These are phyloP conservation scores for Melanostoma mellinum DNA, from an alignment of 2,888 invertebrate species.

Conservation along the genomic window DNA sequence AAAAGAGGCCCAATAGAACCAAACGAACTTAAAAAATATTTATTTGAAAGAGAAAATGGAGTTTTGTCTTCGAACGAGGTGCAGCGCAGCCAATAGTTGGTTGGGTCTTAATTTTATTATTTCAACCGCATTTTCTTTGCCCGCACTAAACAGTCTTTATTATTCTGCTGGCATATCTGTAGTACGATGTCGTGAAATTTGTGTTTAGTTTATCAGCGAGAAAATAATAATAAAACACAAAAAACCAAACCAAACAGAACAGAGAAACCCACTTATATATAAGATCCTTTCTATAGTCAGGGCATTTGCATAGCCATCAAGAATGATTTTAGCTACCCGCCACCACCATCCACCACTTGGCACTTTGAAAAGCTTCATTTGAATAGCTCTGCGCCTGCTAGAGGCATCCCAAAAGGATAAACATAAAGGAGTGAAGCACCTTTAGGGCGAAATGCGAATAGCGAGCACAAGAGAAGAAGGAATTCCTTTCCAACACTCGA, in stretches of 20 bases:
- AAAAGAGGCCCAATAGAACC: not conserved
- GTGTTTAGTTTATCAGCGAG: constrained; percentile 20
- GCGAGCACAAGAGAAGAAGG: constrained; percentile 20
- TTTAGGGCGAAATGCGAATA: constrained; percentile 29
- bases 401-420: constrained; percentile 31
- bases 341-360: constrained; percentile 23
- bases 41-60: constrained; percentile 54
- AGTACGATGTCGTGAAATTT: constrained; percentile 39
- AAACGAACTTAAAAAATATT: constrained; percentile 2
- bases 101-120: constrained; percentile 59
- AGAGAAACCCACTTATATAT: constrained; percentile 26
- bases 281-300: constrained; percentile 11
- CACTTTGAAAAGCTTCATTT: constrained; percentile 60
- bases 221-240: not conserved
- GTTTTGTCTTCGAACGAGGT: constrained; percentile 46
- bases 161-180: constrained; percentile 57
- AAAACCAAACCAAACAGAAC: constrained; percentile 9
- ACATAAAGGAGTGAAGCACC: constrained; percentile 26
- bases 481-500: constrained; percentile 49
- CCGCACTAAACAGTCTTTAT: constrained; percentile 45
- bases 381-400: constrained; percentile 40
- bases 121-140: constrained; percentile 26
- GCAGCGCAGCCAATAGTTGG: constrained; percentile 16
- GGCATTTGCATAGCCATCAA: constrained; percentile 63
- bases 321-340: constrained; percentile 25